Base-by-base conservation (phyloP, 2,113 vertebrate genomes). In the Calyptomena viridis region DNA sequence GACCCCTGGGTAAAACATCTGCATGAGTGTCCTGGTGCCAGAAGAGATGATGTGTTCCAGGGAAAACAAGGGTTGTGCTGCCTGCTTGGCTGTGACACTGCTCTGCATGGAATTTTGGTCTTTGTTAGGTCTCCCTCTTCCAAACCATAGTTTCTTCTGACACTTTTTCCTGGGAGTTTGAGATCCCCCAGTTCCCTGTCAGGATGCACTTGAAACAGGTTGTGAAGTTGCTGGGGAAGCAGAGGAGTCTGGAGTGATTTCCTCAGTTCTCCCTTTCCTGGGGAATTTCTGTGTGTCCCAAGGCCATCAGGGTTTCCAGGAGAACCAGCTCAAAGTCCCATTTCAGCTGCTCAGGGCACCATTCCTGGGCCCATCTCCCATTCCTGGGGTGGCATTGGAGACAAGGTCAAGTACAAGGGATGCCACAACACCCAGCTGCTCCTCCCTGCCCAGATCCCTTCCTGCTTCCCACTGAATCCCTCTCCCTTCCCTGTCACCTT, bases 311-410 rank as follows among this genome's bases (percentile, higher is more conserved):
- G 6, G 23, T 40, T 56, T 59, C 44, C 21, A 68, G 33, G 3
- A 87, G 7, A 73, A 9, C 8, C 46, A 46, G 8, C 6, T 52
- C 7, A 3, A 55, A 44, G 35, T 24, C 28, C 31, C 28, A 9
- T 60, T 77, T 37, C 69, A 91, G n/a, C 42, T 19, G 14, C n/a
- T 20, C 24, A 44, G 30, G 33, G 27, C 27, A 77, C 28, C 1
- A 0, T 33, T 67, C 50, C 39, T 35, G 3, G 23, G 35, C 35
- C 25, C 0, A 11, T 21, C 11, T 25, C n/a, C 15, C 11, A 0
- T 11, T 58, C 47, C 14, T 11, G 23, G 12, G 28, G 4, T 28
- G 23, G 5, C 4, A 17, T 5, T 46, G 0, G 1, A 46, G 35
- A 31, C 40, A 39, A 2, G 1, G 37, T 9, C n/a, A 59, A 46